phyloP scores from a whole-genome alignment of 2,113 vertebrate species.

The Perca schrenkii region DNA sequence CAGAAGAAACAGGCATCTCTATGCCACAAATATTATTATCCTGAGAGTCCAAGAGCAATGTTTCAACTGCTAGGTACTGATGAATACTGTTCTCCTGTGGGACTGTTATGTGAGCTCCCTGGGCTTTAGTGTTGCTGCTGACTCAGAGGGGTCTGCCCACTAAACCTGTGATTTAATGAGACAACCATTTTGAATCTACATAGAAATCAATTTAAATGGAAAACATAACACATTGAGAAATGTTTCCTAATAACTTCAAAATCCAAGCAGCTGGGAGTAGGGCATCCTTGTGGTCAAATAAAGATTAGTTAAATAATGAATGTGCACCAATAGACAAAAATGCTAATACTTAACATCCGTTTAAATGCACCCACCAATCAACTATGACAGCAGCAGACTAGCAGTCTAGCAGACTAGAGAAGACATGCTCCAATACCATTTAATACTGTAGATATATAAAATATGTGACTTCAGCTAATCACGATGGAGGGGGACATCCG shows the following conservation, averaged over 20 bases:
- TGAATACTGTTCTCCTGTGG: slow-evolving; percentile 61
- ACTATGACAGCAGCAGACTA: slow-evolving; percentile 9
- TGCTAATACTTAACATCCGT: neutral
- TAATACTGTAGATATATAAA: neutral
- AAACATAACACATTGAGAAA: neutral
- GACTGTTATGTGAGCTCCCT: slow-evolving; percentile 65
- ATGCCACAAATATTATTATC: slow-evolving; percentile 33
- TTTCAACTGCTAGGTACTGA: slow-evolving; percentile 62
- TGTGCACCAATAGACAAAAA: neutral
- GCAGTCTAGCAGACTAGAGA: slow-evolving; percentile 9
- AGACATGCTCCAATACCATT: slow-evolving; percentile 26
- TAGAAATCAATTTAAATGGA: slow-evolving; percentile 33
- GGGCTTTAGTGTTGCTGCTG: slow-evolving; percentile 61
- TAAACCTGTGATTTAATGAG: slow-evolving; percentile 68
- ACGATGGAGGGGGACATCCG: slow-evolving; percentile 1
- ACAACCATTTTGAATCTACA: slow-evolving; percentile 72
- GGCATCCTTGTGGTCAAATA: neutral
- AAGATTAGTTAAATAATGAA: neutral
- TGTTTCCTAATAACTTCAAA: neutral
- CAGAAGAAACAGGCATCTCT: neutral
- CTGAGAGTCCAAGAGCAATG: slow-evolving; percentile 44
- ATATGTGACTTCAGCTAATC: slow-evolving; percentile 24
- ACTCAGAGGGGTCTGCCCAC: slow-evolving; percentile 65
- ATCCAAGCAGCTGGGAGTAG: slow-evolving; percentile 1
- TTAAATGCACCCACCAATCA: slow-evolving; percentile 11